A percentile compares a stretch with the other conserved stretches of the same genome.
phyloP scores from a whole-genome alignment of 2,113 vertebrate species.

The Notarius quadriscutis region DNA sequence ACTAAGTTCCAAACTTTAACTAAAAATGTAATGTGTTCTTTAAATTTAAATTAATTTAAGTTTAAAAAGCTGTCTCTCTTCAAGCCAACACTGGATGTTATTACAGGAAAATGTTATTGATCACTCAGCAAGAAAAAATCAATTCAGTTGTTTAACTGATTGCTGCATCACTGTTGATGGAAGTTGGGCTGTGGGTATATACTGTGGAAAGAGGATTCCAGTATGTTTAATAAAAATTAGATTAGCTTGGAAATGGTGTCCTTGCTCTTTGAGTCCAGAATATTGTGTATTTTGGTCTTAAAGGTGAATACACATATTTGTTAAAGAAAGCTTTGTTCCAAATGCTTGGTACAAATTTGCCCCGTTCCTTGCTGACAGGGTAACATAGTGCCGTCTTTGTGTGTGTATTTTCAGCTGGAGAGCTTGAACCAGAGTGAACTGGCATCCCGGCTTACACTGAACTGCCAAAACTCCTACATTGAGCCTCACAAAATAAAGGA shows the following conservation, averaged over 20 bases:
- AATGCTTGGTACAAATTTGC: conserved; percentile 5
- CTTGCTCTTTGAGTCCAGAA: background rate
- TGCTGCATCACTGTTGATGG: background rate
- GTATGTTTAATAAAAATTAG: background rate
- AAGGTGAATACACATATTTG: background rate
- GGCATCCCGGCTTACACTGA: conserved; percentile 93
- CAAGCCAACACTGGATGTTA: background rate
- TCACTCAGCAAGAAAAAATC: background rate
- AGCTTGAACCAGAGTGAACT: conserved; percentile 92
- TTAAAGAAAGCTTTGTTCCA: background rate
- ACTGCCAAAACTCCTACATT: conserved; percentile 98
- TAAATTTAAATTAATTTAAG: background rate
- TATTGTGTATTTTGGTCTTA: background rate
- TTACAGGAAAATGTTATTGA: background rate
- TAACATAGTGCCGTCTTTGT: conserved; percentile 27
- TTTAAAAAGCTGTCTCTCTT: background rate
- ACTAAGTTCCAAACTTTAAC: background rate
- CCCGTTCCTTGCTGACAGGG: conserved; percentile 11
- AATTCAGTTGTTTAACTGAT: background rate
- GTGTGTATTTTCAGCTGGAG: conserved; percentile 80
- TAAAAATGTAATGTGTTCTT: background rate
- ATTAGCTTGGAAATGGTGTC: background rate
- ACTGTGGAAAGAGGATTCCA: background rate
- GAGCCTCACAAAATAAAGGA: conserved; percentile 98
- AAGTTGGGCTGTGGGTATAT: background rate